phyloP scores from a whole-genome alignment of 1,140 invertebrate species.

The Pseudomyrmex gracilis region DNA sequence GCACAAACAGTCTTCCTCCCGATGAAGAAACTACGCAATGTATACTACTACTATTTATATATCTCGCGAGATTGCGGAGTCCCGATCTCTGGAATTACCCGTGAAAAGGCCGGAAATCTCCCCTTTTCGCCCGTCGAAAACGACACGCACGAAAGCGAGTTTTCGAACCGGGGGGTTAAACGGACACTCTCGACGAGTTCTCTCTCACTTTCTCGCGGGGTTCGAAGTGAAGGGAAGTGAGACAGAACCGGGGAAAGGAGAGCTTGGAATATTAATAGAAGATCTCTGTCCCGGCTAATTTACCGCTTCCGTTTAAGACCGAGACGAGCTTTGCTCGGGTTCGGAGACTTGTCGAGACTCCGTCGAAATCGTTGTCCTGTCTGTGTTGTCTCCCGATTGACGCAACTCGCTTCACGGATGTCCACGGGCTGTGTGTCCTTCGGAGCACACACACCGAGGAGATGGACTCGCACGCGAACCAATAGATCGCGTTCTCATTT shows the following conservation, averaged over 20 bases:
- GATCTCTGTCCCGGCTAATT: conserved; percentile 74
- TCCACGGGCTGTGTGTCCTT: too few relatives aligned
- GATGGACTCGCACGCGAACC: not conserved
- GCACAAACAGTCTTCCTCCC: too few relatives aligned
- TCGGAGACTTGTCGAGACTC: not conserved
- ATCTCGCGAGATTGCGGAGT: not conserved
- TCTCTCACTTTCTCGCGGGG: not conserved
- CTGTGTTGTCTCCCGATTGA: conserved; percentile 1
- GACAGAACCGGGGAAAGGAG: conserved; percentile 23
- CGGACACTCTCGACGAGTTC: conserved; percentile 55
- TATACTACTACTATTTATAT: conserved; percentile 16
- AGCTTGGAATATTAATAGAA: conserved; percentile 71
- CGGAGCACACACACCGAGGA: not conserved
- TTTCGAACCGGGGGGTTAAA: conserved; percentile 40
- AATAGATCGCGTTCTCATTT: conserved; percentile 19
- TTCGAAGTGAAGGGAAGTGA: conserved; percentile 25
- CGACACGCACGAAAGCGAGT: conserved; percentile 54
- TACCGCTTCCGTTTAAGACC: conserved; percentile 69
- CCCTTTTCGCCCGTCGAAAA: conserved; percentile 39
- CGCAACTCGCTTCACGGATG: not conserved
- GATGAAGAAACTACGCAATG: not conserved
- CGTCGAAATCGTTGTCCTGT: conserved; percentile 26
- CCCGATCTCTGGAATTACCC: conserved; percentile 34
- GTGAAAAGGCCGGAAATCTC: conserved; percentile 43
- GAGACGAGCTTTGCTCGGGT: conserved; percentile 29